Evolutionary conservation across 1,140 invertebrate genomes (phyloP), one percentile per base, ranked within the genome.

Genomic region (Chironomus tepperi): DNA sequence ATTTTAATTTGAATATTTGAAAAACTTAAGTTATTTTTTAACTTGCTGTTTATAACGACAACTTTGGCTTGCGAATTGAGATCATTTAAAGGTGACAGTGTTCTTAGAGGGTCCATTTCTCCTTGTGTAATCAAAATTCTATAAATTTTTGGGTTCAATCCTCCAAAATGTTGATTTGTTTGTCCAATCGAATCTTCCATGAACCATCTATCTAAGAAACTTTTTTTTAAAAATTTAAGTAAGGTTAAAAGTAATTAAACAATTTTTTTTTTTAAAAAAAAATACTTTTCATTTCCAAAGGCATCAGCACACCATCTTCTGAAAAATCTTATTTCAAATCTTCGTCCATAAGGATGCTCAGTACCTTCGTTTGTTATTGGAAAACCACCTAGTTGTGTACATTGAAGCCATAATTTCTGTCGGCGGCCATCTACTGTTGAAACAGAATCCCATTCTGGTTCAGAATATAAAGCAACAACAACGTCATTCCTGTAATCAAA

Each of bases 61-160:
- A 57, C 47, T 5, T 12, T 12, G 5, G 47, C 9, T 15, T 57
- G 47, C 5, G 47, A 15, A 15, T 57, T 57, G 5, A 57, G n/a
- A n/a, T 57, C 47, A n/a, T 15, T n/a, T n/a, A 57, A 12, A 0
- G 47, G 47, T 57, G 47, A 57, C 12, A 70, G 10, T 19, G 65
- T 19, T 70, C 65, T 70, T 6, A 70, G 5, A 18, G 65, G 65
- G 19, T 70, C 65, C 5, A 70, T 6, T 70, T 70, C 65, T 19
- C 65, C 65, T 57, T 57, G 47, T 57, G 47, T 57, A 15, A 57
- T 57, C 47, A 57, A 57, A 19, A 70, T 70, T 9, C 65, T n/a
- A 7, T 70, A 21, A 19, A 70, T 18, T 7, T 70, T 18, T 19
- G 16, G 65, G 19, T 70, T 18, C 0, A 70, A 18, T 0, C 65